These are phyloP conservation scores for Celastrina argiolus DNA, from an alignment of 2,888 invertebrate genomes.

Conservation along the genomic window DNA sequence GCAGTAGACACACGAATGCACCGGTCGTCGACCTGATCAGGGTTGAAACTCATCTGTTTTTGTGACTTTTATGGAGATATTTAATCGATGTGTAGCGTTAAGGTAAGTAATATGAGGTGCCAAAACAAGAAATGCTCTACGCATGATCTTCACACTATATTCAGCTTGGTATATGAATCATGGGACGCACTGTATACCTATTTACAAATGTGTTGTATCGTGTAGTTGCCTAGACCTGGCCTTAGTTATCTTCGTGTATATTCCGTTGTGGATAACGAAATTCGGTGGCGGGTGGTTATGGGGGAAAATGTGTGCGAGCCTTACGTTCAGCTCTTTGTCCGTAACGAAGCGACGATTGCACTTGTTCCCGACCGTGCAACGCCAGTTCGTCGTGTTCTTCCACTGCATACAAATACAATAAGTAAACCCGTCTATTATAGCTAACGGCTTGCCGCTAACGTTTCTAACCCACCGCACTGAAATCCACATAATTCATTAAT, in stretches of 20 bases:
- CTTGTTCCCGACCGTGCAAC: slow-evolving; percentile 37
- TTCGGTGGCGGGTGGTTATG: slow-evolving; percentile 34
- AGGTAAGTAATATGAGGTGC: no score
- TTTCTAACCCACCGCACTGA: slow-evolving; percentile 32
- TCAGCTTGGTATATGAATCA: no score
- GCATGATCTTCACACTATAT: no score
- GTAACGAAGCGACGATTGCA: slow-evolving; percentile 38
- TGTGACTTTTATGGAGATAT: no score
- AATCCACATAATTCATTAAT: slow-evolving; percentile 14
- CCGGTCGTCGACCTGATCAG: no score
- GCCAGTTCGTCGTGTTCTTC: slow-evolving; percentile 28
- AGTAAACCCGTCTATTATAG: slow-evolving; percentile 34
- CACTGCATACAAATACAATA: slow-evolving; percentile 32
- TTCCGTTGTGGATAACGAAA: slow-evolving; percentile 35
- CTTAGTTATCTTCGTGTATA: not conserved
- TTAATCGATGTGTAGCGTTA: no score
- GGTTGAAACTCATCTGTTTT: no score
- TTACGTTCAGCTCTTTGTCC: slow-evolving; percentile 27
- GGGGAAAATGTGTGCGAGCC: slow-evolving; percentile 31
- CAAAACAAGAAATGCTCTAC: no score
- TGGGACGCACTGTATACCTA: no score
- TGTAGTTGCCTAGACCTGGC: not conserved
- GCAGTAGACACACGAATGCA: no score
- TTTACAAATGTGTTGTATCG: not conserved
- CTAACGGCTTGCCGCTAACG: slow-evolving; percentile 30